These are phyloP conservation scores for Perithous albicinctus DNA, from an alignment of 2,888 invertebrate species.

Conservation along the genomic window DNA sequence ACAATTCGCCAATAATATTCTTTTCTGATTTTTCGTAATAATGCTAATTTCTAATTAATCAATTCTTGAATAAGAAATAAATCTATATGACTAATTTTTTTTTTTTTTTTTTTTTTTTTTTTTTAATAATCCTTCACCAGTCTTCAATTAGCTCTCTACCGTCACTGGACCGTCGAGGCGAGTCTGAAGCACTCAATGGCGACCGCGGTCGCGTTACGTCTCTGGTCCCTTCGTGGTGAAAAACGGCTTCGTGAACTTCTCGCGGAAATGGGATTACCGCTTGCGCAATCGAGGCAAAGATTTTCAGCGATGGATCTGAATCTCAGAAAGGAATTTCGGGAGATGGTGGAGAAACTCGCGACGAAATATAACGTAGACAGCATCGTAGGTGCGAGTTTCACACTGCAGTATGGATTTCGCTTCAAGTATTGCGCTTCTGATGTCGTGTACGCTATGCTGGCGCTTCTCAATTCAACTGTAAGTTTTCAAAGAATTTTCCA, in stretches of 20 bases:
- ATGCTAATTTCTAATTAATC: neutral
- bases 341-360: slow-evolving; percentile 88
- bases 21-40: neutral
- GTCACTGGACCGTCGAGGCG: slow-evolving; percentile 96
- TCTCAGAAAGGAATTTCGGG: slow-evolving; percentile 91
- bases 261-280: slow-evolving; percentile 95
- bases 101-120: slow-evolving; percentile 43
- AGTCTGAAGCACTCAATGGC: slow-evolving; percentile 93
- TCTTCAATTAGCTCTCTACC: slow-evolving; percentile 92
- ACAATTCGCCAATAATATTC: too few species aligned
- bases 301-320: slow-evolving; percentile 95
- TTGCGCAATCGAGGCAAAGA: slow-evolving; percentile 94
- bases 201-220: slow-evolving; percentile 91
- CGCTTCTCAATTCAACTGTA: slow-evolving; percentile 91
- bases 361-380: slow-evolving; percentile 89
- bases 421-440: slow-evolving; percentile 93
- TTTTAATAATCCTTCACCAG: too few species aligned
- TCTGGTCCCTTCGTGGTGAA: slow-evolving; percentile 95
- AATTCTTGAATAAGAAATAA: neutral
- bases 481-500: slow-evolving; percentile 72
- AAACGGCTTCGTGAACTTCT: slow-evolving; percentile 93
- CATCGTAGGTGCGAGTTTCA: slow-evolving; percentile 92
- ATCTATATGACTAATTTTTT: neutral
- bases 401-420: slow-evolving; percentile 92
- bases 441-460: slow-evolving; percentile 91